phyloP scores from a whole-genome alignment of 1,140 invertebrate species.

The Steinernema feltiae region DNA sequence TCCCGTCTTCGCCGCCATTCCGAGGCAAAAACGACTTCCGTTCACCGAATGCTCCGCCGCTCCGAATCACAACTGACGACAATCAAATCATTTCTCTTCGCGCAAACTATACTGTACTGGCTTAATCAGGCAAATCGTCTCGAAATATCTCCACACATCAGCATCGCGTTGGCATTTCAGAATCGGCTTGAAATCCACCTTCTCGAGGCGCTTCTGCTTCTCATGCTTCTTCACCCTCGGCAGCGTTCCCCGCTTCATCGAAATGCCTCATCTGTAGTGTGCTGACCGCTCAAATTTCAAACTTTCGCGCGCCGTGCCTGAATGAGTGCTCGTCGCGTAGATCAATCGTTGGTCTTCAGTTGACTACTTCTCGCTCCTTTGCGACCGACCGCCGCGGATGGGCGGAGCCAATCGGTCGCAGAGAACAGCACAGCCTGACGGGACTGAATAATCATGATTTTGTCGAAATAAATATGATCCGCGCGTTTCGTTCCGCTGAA shows the following conservation, averaged over 20 bases:
- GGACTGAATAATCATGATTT: constrained; percentile 12
- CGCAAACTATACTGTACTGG: background rate
- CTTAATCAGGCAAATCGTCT: background rate
- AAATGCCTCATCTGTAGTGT: background rate
- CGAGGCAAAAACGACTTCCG: background rate
- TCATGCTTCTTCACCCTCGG: no score
- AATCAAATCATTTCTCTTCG: background rate
- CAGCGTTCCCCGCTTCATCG: background rate
- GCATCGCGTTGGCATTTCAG: background rate
- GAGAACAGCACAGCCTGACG: no score
- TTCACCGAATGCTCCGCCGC: no score
- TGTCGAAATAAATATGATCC: constrained; percentile 10
- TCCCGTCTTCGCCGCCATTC: background rate
- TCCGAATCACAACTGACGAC: no score
- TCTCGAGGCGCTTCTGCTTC: no score
- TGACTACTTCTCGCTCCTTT: background rate
- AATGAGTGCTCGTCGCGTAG: constrained; percentile 6
- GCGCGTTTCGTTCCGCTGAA: background rate
- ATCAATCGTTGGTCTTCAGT: constrained; percentile 32
- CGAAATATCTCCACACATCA: background rate
- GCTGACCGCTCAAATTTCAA: background rate
- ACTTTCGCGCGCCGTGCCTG: background rate
- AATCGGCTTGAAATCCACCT: no score
- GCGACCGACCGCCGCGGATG: background rate
- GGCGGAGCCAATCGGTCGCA: background rate